Conservation (phyloP, 2,113 vertebrate genomes). For the Corydoras maculifer region DNA sequence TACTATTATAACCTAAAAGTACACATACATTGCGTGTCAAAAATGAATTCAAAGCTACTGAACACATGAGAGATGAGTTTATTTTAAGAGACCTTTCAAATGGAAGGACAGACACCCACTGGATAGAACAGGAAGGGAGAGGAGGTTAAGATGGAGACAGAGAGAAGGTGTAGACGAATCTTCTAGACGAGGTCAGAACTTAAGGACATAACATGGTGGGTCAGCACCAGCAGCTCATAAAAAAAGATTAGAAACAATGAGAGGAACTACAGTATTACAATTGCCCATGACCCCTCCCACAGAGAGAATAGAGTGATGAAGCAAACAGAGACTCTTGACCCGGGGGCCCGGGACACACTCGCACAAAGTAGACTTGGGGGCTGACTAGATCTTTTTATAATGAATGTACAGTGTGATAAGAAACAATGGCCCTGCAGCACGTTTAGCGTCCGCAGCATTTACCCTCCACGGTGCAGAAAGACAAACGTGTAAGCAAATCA, state of each 20-base stretch:
- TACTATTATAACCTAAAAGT: too few relatives aligned
- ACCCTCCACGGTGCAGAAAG: too few relatives aligned
- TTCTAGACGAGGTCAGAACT: constrained; percentile 66
- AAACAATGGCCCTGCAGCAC: constrained; percentile 20
- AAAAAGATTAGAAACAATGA: constrained; percentile 86
- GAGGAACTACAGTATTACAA: constrained; percentile 75
- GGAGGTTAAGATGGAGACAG: constrained; percentile 50
- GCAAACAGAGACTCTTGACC: constrained; percentile 44
- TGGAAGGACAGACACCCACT: constrained; percentile 45
- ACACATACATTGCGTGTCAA: background rate
- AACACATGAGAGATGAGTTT: background rate
- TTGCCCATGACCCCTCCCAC: constrained; percentile 71
- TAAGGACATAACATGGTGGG: constrained; percentile 59
- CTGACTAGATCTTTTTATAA: constrained; percentile 51
- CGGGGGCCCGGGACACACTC: constrained; percentile 44
- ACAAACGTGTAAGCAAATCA: too few relatives aligned
- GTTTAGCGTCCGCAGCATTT: constrained; percentile 5
- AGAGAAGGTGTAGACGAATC: constrained; percentile 47
- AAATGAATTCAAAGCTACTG: background rate
- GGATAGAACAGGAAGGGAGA: constrained; percentile 59
- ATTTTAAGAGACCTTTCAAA: constrained; percentile 25
- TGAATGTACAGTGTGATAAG: constrained; percentile 50
- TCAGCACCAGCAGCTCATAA: constrained; percentile 68
- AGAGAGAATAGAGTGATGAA: constrained; percentile 57
- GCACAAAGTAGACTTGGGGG: constrained; percentile 45